Conservation (phyloP, 2,113 vertebrate genomes). For the Bujurquina vittata region DNA sequence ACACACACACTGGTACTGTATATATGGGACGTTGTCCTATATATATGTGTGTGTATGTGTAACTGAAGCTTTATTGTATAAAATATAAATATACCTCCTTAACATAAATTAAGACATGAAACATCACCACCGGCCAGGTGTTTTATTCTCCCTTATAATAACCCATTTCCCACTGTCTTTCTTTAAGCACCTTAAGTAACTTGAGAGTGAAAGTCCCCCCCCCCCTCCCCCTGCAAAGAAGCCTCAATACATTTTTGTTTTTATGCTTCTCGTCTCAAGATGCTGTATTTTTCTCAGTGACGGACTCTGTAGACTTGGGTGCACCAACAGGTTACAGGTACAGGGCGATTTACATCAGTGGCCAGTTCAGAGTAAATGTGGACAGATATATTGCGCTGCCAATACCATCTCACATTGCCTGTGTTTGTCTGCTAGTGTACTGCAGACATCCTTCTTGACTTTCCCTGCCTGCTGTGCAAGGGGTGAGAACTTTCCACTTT, state of each 20-base stretch:
- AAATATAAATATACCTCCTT: too few relatives aligned
- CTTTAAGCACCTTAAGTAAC: too few relatives aligned
- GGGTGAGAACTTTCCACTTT: background rate
- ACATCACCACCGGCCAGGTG: too few relatives aligned
- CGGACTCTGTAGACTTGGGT: background rate
- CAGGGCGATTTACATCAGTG: background rate
- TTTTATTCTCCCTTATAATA: too few relatives aligned
- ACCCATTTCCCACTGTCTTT: too few relatives aligned
- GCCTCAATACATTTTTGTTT: background rate
- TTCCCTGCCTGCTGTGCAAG: background rate
- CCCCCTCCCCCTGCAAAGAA: too few relatives aligned
- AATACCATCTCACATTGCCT: background rate
- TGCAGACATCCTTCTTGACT: background rate
- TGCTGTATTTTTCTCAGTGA: background rate
- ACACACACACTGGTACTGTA: too few relatives aligned
- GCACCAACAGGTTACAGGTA: background rate
- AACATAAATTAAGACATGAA: too few relatives aligned
- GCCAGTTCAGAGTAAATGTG: background rate
- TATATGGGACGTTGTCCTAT: too few relatives aligned
- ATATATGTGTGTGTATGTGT: too few relatives aligned
- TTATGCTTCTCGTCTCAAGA: background rate
- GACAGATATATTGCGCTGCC: background rate
- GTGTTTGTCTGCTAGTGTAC: background rate
- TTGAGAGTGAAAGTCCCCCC: too few relatives aligned
- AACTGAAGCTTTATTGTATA: too few relatives aligned